phyloP scores from a whole-genome alignment of 35 echinoderm and acorn worm species.

The Lytechinus pictus region DNA sequence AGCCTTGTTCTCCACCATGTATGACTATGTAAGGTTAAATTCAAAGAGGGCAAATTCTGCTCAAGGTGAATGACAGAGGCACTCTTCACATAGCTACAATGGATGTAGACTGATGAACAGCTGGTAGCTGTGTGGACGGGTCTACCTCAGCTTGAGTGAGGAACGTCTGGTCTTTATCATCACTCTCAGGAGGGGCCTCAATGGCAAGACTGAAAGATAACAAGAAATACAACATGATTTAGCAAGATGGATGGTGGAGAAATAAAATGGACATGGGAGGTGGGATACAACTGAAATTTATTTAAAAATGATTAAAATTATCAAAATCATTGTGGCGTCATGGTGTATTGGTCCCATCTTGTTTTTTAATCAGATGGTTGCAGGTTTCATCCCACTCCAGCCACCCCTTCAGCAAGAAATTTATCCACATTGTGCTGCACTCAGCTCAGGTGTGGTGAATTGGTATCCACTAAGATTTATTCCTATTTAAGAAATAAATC shows the following conservation, averaged over 20 bases:
- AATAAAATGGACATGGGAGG: background rate
- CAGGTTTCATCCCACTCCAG: no score
- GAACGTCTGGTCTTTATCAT: conserved; percentile 63
- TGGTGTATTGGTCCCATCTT: no score
- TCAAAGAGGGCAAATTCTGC: background rate
- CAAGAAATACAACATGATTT: background rate
- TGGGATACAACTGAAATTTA: background rate
- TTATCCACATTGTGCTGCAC: no score
- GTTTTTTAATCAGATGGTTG: no score
- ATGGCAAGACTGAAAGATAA: conserved; percentile 74
- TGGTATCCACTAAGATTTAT: no score
- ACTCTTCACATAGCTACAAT: conserved; percentile 33
- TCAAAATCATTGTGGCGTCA: no score
- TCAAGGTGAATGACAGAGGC: background rate
- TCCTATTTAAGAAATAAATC: no score
- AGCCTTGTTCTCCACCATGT: background rate
- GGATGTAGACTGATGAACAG: conserved; percentile 3
- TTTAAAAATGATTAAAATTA: no score
- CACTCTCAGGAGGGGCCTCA: conserved; percentile 59
- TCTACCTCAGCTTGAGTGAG: conserved; percentile 63
- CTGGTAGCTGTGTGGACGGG: background rate
- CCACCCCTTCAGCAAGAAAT: no score
- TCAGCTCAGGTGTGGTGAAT: no score
- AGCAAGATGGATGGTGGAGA: background rate
- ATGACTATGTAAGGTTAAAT: background rate